A percentile compares a stretch with the other conserved stretches of the same genome.
phyloP scores from a whole-genome alignment of 2,113 vertebrate genomes.

The Phyllopteryx taeniolatus region DNA sequence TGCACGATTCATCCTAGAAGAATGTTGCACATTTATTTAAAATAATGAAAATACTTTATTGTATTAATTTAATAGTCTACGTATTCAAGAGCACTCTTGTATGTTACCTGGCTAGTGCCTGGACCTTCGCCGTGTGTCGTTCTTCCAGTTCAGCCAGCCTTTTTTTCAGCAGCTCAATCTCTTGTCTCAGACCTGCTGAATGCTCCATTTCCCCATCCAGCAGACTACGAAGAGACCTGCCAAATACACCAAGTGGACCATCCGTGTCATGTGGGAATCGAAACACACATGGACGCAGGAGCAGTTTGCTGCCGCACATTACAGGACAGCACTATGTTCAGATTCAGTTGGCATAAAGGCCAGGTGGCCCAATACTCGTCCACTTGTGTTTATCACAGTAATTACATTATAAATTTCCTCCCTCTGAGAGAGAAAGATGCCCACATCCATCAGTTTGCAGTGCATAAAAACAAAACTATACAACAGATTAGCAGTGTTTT shows the following conservation, averaged over 20 bases:
- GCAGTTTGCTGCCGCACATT: background rate
- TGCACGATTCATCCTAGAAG: too few species aligned
- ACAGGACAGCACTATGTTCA: background rate
- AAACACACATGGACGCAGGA: background rate
- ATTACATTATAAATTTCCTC: too few species aligned
- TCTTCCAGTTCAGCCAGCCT: constrained; percentile 88
- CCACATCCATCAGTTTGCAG: too few species aligned
- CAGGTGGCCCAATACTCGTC: too few species aligned
- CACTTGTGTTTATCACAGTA: too few species aligned
- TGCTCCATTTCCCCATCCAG: constrained; percentile 97
- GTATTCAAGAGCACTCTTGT: background rate
- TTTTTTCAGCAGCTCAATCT: constrained; percentile 82
- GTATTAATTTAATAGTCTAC: too few species aligned
- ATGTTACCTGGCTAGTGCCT: constrained; percentile 85
- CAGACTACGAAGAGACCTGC: constrained; percentile 88
- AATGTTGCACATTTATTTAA: too few species aligned
- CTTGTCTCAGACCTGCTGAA: constrained; percentile 87
- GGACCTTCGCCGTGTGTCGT: constrained; percentile 82
- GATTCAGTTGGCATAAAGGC: too few species aligned
- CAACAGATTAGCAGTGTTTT: too few species aligned
- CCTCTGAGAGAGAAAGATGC: too few species aligned
- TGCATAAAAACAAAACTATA: too few species aligned
- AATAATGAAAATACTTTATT: too few species aligned
- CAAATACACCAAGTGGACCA: constrained; percentile 4
- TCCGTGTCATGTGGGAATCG: background rate